Evolutionary conservation across 2,797 vertebrate genomes (phyloP).

Genomic region (Sebastes nivosus): DNA sequence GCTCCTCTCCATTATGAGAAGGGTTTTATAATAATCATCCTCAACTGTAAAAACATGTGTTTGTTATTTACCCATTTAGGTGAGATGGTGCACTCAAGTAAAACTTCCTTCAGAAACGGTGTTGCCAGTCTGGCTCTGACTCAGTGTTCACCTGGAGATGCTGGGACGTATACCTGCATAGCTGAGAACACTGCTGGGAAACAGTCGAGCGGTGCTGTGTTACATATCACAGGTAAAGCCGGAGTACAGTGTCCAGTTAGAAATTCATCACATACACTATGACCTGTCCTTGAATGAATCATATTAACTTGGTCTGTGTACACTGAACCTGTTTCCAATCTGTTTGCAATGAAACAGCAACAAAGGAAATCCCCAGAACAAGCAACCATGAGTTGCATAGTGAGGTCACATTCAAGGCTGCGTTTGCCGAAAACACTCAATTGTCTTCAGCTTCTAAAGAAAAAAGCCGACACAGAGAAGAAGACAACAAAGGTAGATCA

Average conservation of each 20-base stretch:
- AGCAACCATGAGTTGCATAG: not conserved
- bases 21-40: not conserved
- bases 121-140: constrained; percentile 35
- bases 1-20: not conserved
- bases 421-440: not conserved
- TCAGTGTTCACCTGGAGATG: constrained; percentile 30
- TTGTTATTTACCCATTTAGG: constrained; percentile 24
- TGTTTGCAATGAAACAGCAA: constrained; percentile 15
- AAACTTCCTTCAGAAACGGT: constrained; percentile 41
- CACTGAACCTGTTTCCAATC: constrained; percentile 4
- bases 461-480: constrained; percentile 1
- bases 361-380: constrained; percentile 42
- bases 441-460: constrained; percentile 1
- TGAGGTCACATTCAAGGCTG: constrained; percentile 2
- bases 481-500: constrained; percentile 42
- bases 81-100: not conserved
- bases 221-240: constrained; percentile 50
- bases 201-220: constrained; percentile 20
- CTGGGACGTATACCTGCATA: constrained; percentile 50
- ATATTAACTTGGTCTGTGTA: not conserved
- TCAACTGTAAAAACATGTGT: not conserved
- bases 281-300: not conserved
- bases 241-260: not conserved
- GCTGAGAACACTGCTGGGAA: constrained; percentile 55
- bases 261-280: not conserved